Conservation (phyloP, 2,888 invertebrate genomes). For the Troides helena region DNA sequence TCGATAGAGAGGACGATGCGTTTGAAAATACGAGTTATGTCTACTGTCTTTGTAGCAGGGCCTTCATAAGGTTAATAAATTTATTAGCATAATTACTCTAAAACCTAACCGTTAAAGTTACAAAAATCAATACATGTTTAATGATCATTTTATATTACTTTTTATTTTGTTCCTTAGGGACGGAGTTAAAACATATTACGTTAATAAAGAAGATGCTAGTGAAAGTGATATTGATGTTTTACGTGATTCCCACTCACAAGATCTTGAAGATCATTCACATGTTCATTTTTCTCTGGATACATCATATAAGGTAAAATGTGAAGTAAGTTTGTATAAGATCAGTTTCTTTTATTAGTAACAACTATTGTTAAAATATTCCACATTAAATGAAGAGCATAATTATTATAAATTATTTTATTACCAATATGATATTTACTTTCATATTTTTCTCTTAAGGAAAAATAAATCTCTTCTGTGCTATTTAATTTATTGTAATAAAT, state of each 20-base stretch:
- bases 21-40: constrained; percentile 75
- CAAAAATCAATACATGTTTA: constrained; percentile 31
- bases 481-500: too few relatives aligned
- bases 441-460: too few relatives aligned
- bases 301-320: constrained; percentile 71
- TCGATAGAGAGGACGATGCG: constrained; percentile 60
- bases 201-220: constrained; percentile 62
- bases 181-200: constrained; percentile 58
- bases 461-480: too few relatives aligned
- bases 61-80: constrained; percentile 82
- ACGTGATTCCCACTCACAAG: constrained; percentile 57
- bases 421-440: too few relatives aligned
- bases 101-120: constrained; percentile 13
- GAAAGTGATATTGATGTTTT: constrained; percentile 65
- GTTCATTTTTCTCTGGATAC: constrained; percentile 74
- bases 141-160: not conserved
- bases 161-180: constrained; percentile 47
- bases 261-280: constrained; percentile 70
- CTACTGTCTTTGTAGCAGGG: constrained; percentile 86
- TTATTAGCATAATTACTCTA: not conserved
- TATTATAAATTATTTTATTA: too few relatives aligned
- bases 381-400: too few relatives aligned
- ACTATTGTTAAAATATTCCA: not conserved
- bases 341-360: not conserved
- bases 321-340: constrained; percentile 47